A percentile compares a stretch with the other conserved stretches of the same genome.
phyloP scores from a whole-genome alignment of 2,888 invertebrate species.

The Hypselothyrea guttata region DNA sequence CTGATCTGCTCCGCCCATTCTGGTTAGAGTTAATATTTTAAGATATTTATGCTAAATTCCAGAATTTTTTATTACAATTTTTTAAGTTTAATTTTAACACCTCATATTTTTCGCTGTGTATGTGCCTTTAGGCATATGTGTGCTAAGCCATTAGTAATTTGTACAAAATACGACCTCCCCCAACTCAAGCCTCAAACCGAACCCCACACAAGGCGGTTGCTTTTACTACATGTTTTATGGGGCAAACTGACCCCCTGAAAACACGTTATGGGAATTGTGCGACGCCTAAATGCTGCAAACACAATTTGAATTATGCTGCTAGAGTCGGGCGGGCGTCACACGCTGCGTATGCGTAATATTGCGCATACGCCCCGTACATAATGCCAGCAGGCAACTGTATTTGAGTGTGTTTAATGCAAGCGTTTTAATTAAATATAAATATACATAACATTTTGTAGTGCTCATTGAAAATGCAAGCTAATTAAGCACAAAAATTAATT shows the following conservation, averaged over 20 bases:
- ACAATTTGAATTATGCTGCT: conserved; percentile 53
- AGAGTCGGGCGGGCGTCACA: conserved; percentile 1
- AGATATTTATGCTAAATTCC: no score
- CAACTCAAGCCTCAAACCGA: no score
- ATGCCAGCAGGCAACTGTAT: conserved; percentile 5
- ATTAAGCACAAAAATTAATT: no score
- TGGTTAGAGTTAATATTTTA: no score
- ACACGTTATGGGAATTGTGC: conserved; percentile 59
- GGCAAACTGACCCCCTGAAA: conserved; percentile 42
- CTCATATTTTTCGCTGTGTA: neutral
- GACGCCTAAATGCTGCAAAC: conserved; percentile 32
- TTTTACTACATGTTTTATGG: conserved; percentile 44
- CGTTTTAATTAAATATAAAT: conserved; percentile 1
- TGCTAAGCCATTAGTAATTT: conserved; percentile 5
- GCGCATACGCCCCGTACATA: conserved; percentile 26
- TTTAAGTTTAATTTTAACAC: no score
- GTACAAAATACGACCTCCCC: neutral
- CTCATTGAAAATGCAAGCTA: no score
- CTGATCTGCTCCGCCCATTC: no score
- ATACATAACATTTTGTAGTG: no score
- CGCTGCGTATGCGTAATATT: conserved; percentile 29
- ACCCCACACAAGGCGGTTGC: no score
- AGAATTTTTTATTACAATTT: no score
- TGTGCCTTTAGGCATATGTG: conserved; percentile 5
- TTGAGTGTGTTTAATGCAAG: neutral